Evolutionary conservation across 2,888 invertebrate genomes (phyloP).

Genomic region (Heliconius sara): DNA sequence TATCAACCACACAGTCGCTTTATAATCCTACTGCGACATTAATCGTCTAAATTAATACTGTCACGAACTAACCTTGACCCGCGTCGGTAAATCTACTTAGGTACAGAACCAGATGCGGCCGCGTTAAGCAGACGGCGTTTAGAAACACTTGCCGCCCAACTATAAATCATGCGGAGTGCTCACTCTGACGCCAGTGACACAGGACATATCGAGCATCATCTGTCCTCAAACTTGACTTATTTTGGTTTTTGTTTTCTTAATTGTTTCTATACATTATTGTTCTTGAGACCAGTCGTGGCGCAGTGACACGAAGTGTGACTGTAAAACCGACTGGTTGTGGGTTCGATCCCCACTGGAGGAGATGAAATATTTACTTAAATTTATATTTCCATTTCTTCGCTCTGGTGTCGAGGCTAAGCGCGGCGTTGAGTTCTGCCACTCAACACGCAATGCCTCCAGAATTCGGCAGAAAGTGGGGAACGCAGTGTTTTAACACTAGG

Average conservation of each 20-base stretch:
- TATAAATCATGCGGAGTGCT: conserved; percentile 31
- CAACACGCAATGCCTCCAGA: too few species aligned
- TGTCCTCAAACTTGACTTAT: conserved; percentile 29
- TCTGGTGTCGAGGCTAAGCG: too few species aligned
- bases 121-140: conserved; percentile 7
- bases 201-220: conserved; percentile 36
- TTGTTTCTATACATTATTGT: neutral
- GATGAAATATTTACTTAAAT: too few species aligned
- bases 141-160: conserved; percentile 18
- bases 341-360: too few species aligned
- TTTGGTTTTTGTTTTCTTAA: conserved; percentile 12
- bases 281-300: too few species aligned
- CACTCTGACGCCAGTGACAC: conserved; percentile 35
- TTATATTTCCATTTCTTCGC: too few species aligned
- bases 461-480: too few species aligned
- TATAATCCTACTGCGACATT: neutral
- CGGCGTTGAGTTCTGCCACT: too few species aligned
- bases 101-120: conserved; percentile 20
- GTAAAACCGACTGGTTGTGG: too few species aligned
- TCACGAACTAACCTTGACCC: conserved; percentile 16
- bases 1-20: neutral
- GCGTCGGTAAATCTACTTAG: conserved; percentile 22
- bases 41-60: conserved; percentile 8
- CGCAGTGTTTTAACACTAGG: too few species aligned
- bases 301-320: too few species aligned